phyloP scores from a whole-genome alignment of 2,797 vertebrate species.

The Sebastes miniatus region DNA sequence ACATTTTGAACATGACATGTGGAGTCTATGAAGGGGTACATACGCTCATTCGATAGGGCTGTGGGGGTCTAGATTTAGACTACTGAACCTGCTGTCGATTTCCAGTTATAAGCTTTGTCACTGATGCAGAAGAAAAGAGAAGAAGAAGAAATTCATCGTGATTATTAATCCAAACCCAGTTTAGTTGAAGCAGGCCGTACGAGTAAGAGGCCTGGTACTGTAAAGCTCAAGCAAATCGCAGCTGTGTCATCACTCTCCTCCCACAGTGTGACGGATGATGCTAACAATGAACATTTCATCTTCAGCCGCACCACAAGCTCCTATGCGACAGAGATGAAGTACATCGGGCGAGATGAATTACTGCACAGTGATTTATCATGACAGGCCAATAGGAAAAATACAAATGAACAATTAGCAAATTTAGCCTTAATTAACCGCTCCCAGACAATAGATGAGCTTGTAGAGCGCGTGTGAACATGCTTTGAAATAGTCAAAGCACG shows the following conservation, averaged over 20 bases:
- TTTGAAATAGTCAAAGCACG: slow-evolving; percentile 57
- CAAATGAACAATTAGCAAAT: slow-evolving; percentile 82
- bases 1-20: not conserved
- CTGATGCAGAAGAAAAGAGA: not conserved
- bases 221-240: slow-evolving; percentile 55
- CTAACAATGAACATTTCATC: slow-evolving; percentile 79
- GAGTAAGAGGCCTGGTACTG: slow-evolving; percentile 20
- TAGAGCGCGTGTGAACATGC: slow-evolving; percentile 67
- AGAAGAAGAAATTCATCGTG: not conserved
- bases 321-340: slow-evolving; percentile 75
- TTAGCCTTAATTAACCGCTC: slow-evolving; percentile 75
- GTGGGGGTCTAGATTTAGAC: not conserved
- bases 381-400: slow-evolving; percentile 78
- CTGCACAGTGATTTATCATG: slow-evolving; percentile 71
- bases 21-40: no score
- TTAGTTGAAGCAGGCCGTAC: not conserved
- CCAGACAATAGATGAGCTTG: slow-evolving; percentile 72
- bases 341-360: slow-evolving; percentile 68
- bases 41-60: not conserved
- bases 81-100: not conserved
- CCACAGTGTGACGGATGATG: slow-evolving; percentile 78
- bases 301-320: slow-evolving; percentile 63
- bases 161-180: slow-evolving; percentile 20
- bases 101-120: not conserved
- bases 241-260: slow-evolving; percentile 72